Conservation (phyloP, 2,113 vertebrate species). For the Formicarius rufipectus region DNA sequence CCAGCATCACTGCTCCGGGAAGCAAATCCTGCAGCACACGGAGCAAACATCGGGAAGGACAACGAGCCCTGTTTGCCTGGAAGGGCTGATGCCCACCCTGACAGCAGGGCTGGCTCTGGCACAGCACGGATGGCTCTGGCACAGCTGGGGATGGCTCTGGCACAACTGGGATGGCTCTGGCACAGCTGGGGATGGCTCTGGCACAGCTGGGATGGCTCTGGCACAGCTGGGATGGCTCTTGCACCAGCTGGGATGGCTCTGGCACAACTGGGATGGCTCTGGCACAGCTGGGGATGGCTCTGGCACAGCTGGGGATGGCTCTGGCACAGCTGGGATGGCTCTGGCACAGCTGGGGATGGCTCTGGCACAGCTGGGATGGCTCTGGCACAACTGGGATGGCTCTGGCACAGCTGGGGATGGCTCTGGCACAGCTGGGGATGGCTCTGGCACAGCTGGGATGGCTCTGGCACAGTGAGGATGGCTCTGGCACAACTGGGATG, state of each 20-base stretch:
- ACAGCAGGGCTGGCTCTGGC: no score
- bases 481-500: no score
- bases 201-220: not conserved
- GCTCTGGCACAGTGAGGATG: no score
- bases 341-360: no score
- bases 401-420: no score
- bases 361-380: no score
- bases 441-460: no score
- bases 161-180: not conserved
- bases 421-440: no score
- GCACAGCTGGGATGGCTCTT: not conserved
- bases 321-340: not conserved
- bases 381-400: no score
- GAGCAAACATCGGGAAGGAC: no score
- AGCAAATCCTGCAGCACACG: not conserved
- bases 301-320: not conserved
- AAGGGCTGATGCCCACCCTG: not conserved
- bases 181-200: not conserved
- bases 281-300: not conserved
- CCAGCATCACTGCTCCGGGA: not conserved
- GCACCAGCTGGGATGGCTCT: not conserved
- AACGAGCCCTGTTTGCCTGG: not conserved
- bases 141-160: not conserved
- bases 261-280: not conserved
- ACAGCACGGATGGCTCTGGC: not conserved